Evolutionary conservation across 2,113 vertebrate species (phyloP).

Genomic region (Prochilodus magdalenae): DNA sequence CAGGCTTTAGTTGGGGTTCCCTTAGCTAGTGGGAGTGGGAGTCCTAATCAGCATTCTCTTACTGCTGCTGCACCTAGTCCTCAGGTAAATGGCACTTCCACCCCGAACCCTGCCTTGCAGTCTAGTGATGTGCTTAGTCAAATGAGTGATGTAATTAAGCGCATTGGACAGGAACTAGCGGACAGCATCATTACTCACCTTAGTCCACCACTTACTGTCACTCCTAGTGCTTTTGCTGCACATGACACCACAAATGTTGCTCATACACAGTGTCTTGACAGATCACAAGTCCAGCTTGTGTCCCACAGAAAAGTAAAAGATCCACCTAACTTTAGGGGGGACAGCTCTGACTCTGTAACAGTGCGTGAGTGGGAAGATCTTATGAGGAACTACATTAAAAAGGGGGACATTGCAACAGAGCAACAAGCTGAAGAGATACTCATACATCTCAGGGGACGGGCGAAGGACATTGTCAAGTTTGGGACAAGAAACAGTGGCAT

Average conservation of each 20-base stretch:
- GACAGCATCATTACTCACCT: constrained; percentile 5
- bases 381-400: constrained; percentile 27
- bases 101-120: neutral
- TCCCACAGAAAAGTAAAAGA: constrained; percentile 21
- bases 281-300: neutral
- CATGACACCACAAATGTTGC: neutral
- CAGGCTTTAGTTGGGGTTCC: too few relatives aligned
- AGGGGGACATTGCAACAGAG: neutral
- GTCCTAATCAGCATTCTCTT: neutral
- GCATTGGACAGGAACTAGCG: neutral
- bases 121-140: neutral
- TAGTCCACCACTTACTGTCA: neutral
- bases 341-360: constrained; percentile 7
- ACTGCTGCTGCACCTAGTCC: constrained; percentile 1
- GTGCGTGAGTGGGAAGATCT: constrained; percentile 19
- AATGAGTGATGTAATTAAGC: constrained; percentile 1
- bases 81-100: neutral
- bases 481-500: constrained; percentile 39
- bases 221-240: neutral
- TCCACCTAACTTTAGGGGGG: neutral
- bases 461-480: constrained; percentile 38
- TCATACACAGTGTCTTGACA: constrained; percentile 7
- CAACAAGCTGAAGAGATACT: constrained; percentile 45
- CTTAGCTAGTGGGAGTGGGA: too few relatives aligned
- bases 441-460: constrained; percentile 35